These are phyloP conservation scores for Phrixothrix hirtus DNA, from an alignment of 2,888 invertebrate species.

Conservation along the genomic window DNA sequence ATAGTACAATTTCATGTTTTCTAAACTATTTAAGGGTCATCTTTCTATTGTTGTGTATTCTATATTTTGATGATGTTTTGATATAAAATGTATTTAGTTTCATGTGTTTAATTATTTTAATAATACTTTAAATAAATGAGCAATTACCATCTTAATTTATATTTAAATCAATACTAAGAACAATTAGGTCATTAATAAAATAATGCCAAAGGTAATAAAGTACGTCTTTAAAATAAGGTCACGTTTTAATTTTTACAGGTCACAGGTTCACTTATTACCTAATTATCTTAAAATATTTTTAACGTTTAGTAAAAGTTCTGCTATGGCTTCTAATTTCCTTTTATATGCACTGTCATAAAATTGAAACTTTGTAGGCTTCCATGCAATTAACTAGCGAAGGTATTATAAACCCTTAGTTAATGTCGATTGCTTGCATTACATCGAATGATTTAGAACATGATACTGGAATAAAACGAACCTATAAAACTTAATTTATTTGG, in stretches of 20 bases:
- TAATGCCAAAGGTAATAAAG: background rate
- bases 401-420: slow-evolving; percentile 28
- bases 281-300: background rate
- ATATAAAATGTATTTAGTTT: background rate
- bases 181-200: no score
- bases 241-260: background rate
- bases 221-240: background rate
- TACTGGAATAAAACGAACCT: slow-evolving; percentile 31
- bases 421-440: slow-evolving; percentile 27
- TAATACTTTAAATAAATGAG: no score
- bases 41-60: no score
- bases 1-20: no score
- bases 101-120: background rate
- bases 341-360: slow-evolving; percentile 19
- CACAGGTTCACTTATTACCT: background rate
- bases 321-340: slow-evolving; percentile 9
- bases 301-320: background rate
- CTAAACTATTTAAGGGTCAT: no score
- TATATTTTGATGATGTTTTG: no score
- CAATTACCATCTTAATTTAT: no score
- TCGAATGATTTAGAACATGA: slow-evolving; percentile 33
- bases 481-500: slow-evolving; percentile 37
- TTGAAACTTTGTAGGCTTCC: slow-evolving; percentile 27
- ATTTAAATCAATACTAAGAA: no score
- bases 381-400: slow-evolving; percentile 27